A percentile compares a stretch with the other conserved stretches of the same genome.
phyloP scores from a whole-genome alignment of 2,113 vertebrate genomes.

The Solea solea region DNA sequence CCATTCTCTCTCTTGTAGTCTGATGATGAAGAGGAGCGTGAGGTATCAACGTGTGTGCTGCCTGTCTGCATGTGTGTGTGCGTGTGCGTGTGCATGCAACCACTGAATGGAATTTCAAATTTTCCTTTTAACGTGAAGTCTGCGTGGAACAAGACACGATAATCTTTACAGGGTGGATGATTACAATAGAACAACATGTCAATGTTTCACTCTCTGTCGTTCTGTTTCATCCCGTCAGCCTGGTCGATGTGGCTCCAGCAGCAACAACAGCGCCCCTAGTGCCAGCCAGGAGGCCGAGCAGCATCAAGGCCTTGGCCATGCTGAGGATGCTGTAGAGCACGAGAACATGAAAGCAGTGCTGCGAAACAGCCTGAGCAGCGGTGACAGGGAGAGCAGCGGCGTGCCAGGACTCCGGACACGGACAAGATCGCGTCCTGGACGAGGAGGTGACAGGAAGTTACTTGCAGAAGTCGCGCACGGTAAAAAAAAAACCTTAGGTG shows the following conservation, averaged over 20 bases:
- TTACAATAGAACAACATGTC: background rate
- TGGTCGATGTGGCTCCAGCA: constrained; percentile 45
- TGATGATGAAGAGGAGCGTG: constrained; percentile 92
- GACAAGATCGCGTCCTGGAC: constrained; percentile 83
- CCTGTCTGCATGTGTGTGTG: constrained; percentile 32
- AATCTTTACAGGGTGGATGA: constrained; percentile 1
- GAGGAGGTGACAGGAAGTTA: constrained; percentile 78
- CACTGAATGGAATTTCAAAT: constrained; percentile 13
- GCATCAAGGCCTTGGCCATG: constrained; percentile 85
- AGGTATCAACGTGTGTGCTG: constrained; percentile 75
- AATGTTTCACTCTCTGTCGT: background rate
- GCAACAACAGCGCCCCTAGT: constrained; percentile 67
- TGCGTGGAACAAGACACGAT: background rate
- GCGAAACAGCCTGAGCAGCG: constrained; percentile 77
- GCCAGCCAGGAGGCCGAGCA: constrained; percentile 78
- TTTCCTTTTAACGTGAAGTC: constrained; percentile 19
- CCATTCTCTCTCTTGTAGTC: constrained; percentile 82
- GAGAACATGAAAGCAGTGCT: constrained; percentile 95
- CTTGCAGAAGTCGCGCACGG: background rate
- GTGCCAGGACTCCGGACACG: constrained; percentile 84
- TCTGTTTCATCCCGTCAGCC: constrained; percentile 18
- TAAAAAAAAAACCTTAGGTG: background rate
- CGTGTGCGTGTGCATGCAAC: constrained; percentile 50
- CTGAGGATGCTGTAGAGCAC: constrained; percentile 88
- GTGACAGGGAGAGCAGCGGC: constrained; percentile 75